These are phyloP conservation scores for Corella eumyota DNA, from an alignment of 23 tunicate genomes.

Conservation along the genomic window DNA sequence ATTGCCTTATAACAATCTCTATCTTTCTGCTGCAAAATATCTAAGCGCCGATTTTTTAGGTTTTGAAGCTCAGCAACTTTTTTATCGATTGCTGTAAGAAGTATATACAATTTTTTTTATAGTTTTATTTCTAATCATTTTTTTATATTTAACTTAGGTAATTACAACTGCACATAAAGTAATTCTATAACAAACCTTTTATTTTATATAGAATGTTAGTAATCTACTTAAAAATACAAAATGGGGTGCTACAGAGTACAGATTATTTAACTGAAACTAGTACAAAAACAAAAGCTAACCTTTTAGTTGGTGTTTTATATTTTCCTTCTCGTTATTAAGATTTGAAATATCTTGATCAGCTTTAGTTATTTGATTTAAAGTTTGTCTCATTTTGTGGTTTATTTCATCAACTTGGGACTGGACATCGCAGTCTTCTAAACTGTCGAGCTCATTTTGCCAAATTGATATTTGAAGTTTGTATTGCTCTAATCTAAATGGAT, in stretches of 20 bases:
- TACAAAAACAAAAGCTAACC: too few relatives aligned
- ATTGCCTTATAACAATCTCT: slow-evolving; percentile 55
- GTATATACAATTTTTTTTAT: not conserved
- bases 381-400: slow-evolving; percentile 8
- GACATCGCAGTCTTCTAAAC: slow-evolving; percentile 28
- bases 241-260: too few relatives aligned
- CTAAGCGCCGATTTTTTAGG: slow-evolving; percentile 41
- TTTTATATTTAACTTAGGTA: too few relatives aligned
- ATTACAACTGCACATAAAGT: too few relatives aligned
- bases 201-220: too few relatives aligned
- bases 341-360: slow-evolving; percentile 48
- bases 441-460: slow-evolving; percentile 41
- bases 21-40: slow-evolving; percentile 30
- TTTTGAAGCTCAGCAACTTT: slow-evolving; percentile 43
- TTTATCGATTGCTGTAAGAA: slow-evolving; percentile 23
- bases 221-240: too few relatives aligned
- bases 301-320: slow-evolving; percentile 13
- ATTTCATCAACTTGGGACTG: slow-evolving; percentile 42
- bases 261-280: too few relatives aligned
- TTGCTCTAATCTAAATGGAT: slow-evolving; percentile 66
- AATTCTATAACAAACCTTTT: too few relatives aligned
- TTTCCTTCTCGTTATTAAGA: too few relatives aligned
- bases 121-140: too few relatives aligned
- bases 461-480: slow-evolving; percentile 43
- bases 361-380: slow-evolving; percentile 35